Percentiles rank a stretch among this genome's conserved stretches.
phyloP scores from a whole-genome alignment of 1,140 invertebrate genomes.

The Antheraea pernyi region DNA sequence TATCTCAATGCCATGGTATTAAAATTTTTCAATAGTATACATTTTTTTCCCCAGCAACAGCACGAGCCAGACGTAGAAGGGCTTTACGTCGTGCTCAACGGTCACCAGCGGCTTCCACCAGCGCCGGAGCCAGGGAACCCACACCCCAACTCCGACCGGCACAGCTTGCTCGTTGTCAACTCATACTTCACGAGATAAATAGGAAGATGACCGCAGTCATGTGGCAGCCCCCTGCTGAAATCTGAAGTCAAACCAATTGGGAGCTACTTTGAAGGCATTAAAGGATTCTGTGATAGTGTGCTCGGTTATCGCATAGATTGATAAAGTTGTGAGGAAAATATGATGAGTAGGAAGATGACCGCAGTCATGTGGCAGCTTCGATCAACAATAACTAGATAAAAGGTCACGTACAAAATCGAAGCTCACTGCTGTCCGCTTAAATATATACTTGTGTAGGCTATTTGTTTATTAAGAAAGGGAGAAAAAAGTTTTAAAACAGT shows the following conservation, averaged over 20 bases:
- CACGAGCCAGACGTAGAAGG: constrained; percentile 48
- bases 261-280: too few relatives aligned
- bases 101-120: constrained; percentile 24
- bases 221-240: constrained; percentile 80
- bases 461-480: too few relatives aligned
- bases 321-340: too few relatives aligned
- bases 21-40: background rate
- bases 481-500: too few relatives aligned
- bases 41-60: constrained; percentile 26
- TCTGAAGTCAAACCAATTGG: background rate
- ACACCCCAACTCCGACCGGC: constrained; percentile 58
- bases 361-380: constrained; percentile 85
- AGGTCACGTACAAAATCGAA: too few relatives aligned
- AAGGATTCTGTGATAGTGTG: too few relatives aligned
- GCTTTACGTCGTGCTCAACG: constrained; percentile 50
- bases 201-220: constrained; percentile 84
- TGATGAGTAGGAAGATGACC: constrained; percentile 85
- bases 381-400: too few relatives aligned
- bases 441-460: too few relatives aligned
- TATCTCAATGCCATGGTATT: too few relatives aligned
- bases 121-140: constrained; percentile 47
- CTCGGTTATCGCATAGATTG: too few relatives aligned
- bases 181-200: constrained; percentile 87
- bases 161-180: constrained; percentile 66
- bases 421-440: too few relatives aligned